Evolutionary conservation across 2,797 vertebrate species (phyloP), one percentile per base, ranked within the genome.

Genomic region (Ptychadena robeensis): DNA sequence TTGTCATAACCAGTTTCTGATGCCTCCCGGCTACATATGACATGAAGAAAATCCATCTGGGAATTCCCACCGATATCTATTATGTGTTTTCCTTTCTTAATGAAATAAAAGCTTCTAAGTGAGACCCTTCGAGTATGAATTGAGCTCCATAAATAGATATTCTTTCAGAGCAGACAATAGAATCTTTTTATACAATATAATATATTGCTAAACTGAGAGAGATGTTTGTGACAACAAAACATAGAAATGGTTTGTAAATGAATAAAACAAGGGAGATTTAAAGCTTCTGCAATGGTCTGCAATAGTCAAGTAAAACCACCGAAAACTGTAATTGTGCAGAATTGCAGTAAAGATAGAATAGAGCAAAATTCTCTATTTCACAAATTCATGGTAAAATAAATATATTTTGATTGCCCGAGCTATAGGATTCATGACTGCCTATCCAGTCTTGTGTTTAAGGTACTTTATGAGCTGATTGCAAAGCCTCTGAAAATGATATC

Each of bases 91-190:
- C 53, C 14, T 22, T 61, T 30, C 34, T 73, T 64, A 64, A 64
- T 57, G 38, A 44, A 73, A 73, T 38, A 66, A 73, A 66, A 35
- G 30, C 35, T 28, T 81, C 79, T 63, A 57, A 34, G 37, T 81
- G 38, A 53, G 66, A 73, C 61, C 22, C 64, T 48, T 81, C 69
- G 73, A 53, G 79, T 28, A 22, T 59, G 77, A 70, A 80, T 79
- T 22, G 48, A 38, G 31, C 48, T 9, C 27, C 25, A 59, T 40
- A 68, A n/a, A 79, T 76, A 76, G 73, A 69, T 68, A 69, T 30
- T 3, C 53, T 80, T 80, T 80, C 27, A 38, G 11, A 64, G 57
- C 27, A 80, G 25, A 40, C 57, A 72, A 72, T 32, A 7, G 18
- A 18, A 27, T 34, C n/a, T 37, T 9, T 72, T 72, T 32, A 31